A percentile compares a stretch with the other conserved stretches of the same genome.
Evolutionary conservation across 2,113 vertebrate species (phyloP).

Genomic region (crab-eating macaque (Macaca fascicularis)): T2T-MFA8v1.1 NC_088378.1:131260501-131261000

Average conservation of each 20-base stretch:
- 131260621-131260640: too few relatives aligned
- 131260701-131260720: fast-evolving
- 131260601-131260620: neutral
- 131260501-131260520: fast-evolving
- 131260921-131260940: constrained; percentile 33
- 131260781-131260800: neutral
- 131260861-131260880: neutral
- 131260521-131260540: fast-evolving
- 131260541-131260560: neutral
- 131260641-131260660: neutral
- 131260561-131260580: neutral
- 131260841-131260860: neutral
- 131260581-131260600: neutral
- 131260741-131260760: neutral
- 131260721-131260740: too few relatives aligned
- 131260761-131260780: neutral
- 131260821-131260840: neutral
- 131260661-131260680: neutral
- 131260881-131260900: constrained; percentile 25
- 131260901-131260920: constrained; percentile 36
- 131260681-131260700: neutral
- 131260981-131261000: constrained; percentile 56
- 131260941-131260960: constrained; percentile 50
- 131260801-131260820: neutral
- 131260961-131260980: constrained; percentile 54